Evolutionary conservation across 2,797 vertebrate genomes (phyloP).

Genomic region (Allobates femoralis): DNA sequence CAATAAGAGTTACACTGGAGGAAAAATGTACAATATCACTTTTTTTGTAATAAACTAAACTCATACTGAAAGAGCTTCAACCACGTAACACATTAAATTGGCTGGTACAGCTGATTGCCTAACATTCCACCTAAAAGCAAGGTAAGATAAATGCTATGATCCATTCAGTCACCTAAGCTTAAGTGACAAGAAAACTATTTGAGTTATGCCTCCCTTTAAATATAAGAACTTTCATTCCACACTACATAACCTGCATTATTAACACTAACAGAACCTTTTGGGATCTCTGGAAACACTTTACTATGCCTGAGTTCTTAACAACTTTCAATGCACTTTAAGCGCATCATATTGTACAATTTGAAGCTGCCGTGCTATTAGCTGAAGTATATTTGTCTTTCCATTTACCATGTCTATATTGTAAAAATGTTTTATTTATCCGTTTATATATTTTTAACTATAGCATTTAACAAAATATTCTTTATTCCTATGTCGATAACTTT

Average conservation of each 20-base stretch:
- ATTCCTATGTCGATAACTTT: neutral
- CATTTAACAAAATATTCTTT: neutral
- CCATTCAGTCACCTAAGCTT: slow-evolving; percentile 21
- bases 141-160: slow-evolving; percentile 16
- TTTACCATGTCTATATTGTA: neutral
- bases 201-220: slow-evolving; percentile 22
- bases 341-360: slow-evolving; percentile 26
- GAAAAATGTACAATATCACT: neutral
- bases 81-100: neutral
- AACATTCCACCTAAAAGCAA: slow-evolving; percentile 9
- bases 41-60: neutral
- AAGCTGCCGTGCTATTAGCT: neutral
- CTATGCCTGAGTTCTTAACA: slow-evolving; percentile 1
- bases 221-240: slow-evolving; percentile 28
- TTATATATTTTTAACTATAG: neutral
- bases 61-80: neutral
- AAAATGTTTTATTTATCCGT: neutral
- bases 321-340: slow-evolving; percentile 38
- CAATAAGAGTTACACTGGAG: neutral
- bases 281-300: neutral
- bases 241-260: slow-evolving; percentile 24
- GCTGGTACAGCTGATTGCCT: slow-evolving; percentile 8
- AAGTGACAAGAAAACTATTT: slow-evolving; percentile 20
- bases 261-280: slow-evolving; percentile 18
- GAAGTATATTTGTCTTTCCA: slow-evolving; percentile 31